Base-by-base conservation (phyloP, 2,797 vertebrate species). In the Lithobates pipiens region DNA sequence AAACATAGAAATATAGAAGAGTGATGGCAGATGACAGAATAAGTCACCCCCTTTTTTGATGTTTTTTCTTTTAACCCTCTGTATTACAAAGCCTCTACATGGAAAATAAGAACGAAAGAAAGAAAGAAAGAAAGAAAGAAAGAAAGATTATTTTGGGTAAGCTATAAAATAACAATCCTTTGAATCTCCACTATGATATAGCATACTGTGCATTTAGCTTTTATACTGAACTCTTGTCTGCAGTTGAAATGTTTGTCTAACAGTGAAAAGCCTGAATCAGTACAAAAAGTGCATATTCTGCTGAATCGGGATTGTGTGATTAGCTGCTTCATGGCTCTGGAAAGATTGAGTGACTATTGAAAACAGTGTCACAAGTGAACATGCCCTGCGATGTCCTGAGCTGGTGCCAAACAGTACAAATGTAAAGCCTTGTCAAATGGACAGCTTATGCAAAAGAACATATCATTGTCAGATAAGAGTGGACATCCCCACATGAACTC, bases 251-350 rank as follows among this genome's bases (percentile, higher is more conserved):
- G 8, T 69, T 79, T 81, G 32, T 68, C 68, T 76, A 67, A 76
- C 74, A 86, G 42, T 29, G 7, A 57, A 77, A 86, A 83, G 54
- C 71, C 77, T 80, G 77, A 85, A 72, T 86, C 85, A 86, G 85
- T 77, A 82, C 10, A 86, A 82, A 86, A 86, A 68, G 46, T 86
- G 75, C 85, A 74, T 42, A 50, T 83, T 83, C 27, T 61, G 39
- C 57, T 86, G 50, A 82, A 68, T 70, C 44, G 50, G 85, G 63
- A 86, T 77, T 82, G 81, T 67, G 80, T 77, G 80, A 83, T 78
- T 39, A 86, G 80, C 79, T 82, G 54, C 71, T 71, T 82, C 50
- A 36, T 27, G 65, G 46, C 57, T 77, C 68, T 71, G 29, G 75
- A 86, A 82, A 74, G 75, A 67, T n/a, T 68, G 39, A 71, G 69